phyloP scores from a whole-genome alignment of 2,113 vertebrate genomes.

The Isichthys henryi region DNA sequence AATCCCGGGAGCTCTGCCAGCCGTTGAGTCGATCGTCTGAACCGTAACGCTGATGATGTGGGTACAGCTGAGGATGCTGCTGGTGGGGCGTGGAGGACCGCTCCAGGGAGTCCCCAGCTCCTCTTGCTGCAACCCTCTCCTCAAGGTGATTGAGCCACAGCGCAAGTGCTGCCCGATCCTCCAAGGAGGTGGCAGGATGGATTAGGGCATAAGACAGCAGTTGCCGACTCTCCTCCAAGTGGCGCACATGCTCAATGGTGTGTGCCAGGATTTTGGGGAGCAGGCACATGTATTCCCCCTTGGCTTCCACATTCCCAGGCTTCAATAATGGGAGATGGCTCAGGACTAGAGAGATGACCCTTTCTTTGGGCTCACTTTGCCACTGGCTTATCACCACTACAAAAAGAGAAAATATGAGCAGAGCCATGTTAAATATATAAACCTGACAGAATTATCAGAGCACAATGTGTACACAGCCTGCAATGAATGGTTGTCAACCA shows the following conservation, averaged over 20 bases:
- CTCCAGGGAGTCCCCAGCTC: constrained; percentile 81
- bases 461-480: neutral
- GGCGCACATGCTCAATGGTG: constrained; percentile 91
- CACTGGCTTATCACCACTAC: constrained; percentile 92
- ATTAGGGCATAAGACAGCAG: constrained; percentile 95
- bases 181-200: constrained; percentile 90
- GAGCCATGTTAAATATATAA: neutral
- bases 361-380: constrained; percentile 92
- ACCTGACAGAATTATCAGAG: neutral
- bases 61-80: constrained; percentile 74
- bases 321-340: constrained; percentile 93
- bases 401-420: neutral
- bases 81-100: constrained; percentile 68
- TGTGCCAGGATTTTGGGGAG: constrained; percentile 92
- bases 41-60: constrained; percentile 94
- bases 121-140: constrained; percentile 78
- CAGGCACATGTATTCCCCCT: constrained; percentile 95
- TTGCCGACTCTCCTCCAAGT: constrained; percentile 94
- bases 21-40: constrained; percentile 94
- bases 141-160: constrained; percentile 98
- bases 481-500: neutral
- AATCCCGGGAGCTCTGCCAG: constrained; percentile 90
- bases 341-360: constrained; percentile 85
- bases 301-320: constrained; percentile 89
- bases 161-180: constrained; percentile 86